Base-by-base conservation (phyloP, 1,140 invertebrate species). In the Euwallacea fornicatus region DNA sequence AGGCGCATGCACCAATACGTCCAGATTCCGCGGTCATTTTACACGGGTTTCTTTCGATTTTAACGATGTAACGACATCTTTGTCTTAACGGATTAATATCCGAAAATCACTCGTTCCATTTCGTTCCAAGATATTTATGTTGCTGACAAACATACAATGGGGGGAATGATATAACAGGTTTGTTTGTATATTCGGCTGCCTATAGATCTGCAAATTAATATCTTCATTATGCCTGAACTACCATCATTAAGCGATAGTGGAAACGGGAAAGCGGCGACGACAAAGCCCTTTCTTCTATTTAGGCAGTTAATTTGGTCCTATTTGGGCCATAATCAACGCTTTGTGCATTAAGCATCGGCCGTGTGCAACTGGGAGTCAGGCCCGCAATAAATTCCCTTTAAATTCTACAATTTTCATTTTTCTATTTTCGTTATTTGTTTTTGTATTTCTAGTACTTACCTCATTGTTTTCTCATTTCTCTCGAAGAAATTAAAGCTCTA, bases 291-390 rank as follows among this genome's bases (percentile, higher is more conserved):
- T 73, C 53, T 59, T 59, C 71, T 74, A 70, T 76, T 76, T 75
- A 76, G 73, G 71, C 71, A 76, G 73, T 76, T 72, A 76, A 76
- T 76, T 76, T 66, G 75, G 67, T 69, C 65, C 71, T 67, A 74
- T 76, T 76, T 73, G 73, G 67, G 72, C 71, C 71, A 75, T 76
- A 76, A 76, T 76, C 75, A 76, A 74, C 75, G 75, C 75, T 76
- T 76, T 76, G 75, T 76, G 73, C 75, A 76, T 76, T 76, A 76
- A 71, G 72, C 73, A 74, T 76, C 73, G 73, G 72, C 64, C 72
- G 7, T 53, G 16, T 58, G 55, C 16, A 50, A 33, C 21, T 1
- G 21, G 21, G 21, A 33, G 21, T 33, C 21, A 33, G 21, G 1
- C 21, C 21, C 21, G 21, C 4, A 33, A 33, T 33, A 33, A 33